These are phyloP conservation scores for Pachyramphus minor DNA, from an alignment of 2,113 vertebrate species.

Conservation along the genomic window DNA sequence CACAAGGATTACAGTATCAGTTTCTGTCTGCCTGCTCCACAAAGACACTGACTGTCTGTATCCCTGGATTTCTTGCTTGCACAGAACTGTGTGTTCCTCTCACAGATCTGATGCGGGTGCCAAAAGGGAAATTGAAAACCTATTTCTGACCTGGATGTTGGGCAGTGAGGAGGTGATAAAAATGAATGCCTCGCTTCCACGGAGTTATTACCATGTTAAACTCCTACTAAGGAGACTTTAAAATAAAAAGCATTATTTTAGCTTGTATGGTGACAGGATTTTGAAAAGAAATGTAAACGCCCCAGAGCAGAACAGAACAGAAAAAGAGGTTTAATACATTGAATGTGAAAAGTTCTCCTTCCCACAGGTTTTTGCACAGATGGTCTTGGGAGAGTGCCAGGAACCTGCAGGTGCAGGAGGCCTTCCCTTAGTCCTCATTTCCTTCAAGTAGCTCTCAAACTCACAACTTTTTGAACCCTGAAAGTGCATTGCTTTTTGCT, in stretches of 20 bases:
- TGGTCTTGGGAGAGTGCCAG: neutral
- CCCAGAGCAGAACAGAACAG: neutral
- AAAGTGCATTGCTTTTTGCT: neutral
- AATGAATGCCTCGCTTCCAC: neutral
- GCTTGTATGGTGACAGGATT: neutral
- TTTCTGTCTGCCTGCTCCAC: neutral
- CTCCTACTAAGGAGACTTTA: neutral
- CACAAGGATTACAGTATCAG: neutral
- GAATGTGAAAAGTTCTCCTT: neutral
- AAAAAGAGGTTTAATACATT: neutral
- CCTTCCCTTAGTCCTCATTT: neutral
- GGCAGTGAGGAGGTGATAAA: neutral
- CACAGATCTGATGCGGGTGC: neutral
- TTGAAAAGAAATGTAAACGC: neutral
- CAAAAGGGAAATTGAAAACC: conserved; percentile 7
- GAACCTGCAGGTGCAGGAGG: neutral
- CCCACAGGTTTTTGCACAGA: neutral
- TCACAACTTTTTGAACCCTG: neutral
- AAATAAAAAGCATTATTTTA: neutral
- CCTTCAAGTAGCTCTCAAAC: neutral
- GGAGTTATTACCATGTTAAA: neutral
- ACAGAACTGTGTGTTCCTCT: neutral
- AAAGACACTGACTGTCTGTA: neutral
- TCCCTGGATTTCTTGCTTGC: neutral
- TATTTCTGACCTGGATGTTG: neutral